Evolutionary conservation across 2,888 invertebrate species (phyloP), one percentile per base, ranked within the genome.

Genomic region (Cyclophora albipunctata): DNA sequence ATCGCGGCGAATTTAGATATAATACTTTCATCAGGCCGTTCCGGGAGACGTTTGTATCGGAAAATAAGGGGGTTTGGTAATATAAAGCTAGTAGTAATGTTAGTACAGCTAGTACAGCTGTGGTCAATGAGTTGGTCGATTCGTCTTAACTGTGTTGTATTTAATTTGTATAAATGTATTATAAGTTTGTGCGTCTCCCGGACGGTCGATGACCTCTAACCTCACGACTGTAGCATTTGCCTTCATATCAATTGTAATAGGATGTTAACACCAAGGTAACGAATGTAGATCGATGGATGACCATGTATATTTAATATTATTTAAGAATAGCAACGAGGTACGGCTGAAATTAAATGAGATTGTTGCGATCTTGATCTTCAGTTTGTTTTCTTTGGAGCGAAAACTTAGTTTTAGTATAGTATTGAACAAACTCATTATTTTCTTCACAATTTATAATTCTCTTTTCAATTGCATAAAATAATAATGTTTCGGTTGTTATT

Each of bases 331-430:
- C 55, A 20, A 20, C 53, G 54, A 58, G 47, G 60, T 61, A 64
- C 54, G 61, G 61, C 59, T 63, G 66, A 63, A 66, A 72, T 69
- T 63, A 73, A 73, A 67, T 59, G 56, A 62, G 62, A 58, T 66
- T 62, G 62, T 69, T 71, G 63, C 63, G 66, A 70, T 37, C 37
- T 67, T 64, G 64, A 64, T 45, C 20, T 49, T 55, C 44, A 48
- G 49, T 64, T 64, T 66, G 59, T 60, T 64, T 59, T 40, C 42
- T 4, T 42, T 43, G 20, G 20, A 20, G 20, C 20, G 20, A 20
- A 20, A 20, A 20, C 20, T 20, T 20, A 33, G 43, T 43, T 34
- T 43, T 43, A 43, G 5, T 37, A 37, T 37, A 37, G 43, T 43
- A 20, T 20, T 5, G 43, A 43, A 43, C 48, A 50, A 42, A 20